A percentile compares a stretch with the other conserved stretches of the same genome.
These are phyloP conservation scores for Enteromius treurensis DNA, from an alignment of 2,797 vertebrate genomes.

Conservation along the genomic window DNA sequence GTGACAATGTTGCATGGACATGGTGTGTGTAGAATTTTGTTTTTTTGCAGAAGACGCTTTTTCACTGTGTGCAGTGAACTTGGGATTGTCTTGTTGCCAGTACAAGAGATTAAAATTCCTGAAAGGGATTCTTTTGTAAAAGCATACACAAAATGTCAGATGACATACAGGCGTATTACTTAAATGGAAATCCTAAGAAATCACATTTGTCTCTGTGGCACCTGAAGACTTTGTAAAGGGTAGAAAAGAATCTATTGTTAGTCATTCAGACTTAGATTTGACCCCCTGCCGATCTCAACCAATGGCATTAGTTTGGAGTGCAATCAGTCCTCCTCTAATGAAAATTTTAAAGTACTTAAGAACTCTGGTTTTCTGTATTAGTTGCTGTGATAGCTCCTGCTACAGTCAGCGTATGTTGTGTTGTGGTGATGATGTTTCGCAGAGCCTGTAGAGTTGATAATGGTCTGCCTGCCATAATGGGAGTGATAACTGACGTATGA, in stretches of 20 bases:
- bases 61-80: not conserved
- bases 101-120: slow-evolving; percentile 1
- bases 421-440: not conserved
- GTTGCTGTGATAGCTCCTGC: not conserved
- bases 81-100: slow-evolving; percentile 6
- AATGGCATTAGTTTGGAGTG: not conserved
- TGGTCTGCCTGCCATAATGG: not conserved
- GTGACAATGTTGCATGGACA: too few species aligned
- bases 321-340: not conserved
- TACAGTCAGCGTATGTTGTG: not conserved
- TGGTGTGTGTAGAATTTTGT: not conserved
- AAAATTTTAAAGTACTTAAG: not conserved
- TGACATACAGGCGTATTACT: not conserved
- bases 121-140: not conserved
- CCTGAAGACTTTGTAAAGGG: not conserved
- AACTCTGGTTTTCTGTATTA: not conserved
- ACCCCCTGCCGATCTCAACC: not conserved
- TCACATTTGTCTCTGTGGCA: not conserved
- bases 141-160: slow-evolving; percentile 7
- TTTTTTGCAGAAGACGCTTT: not conserved
- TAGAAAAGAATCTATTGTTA: not conserved
- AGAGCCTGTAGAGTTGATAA: not conserved
- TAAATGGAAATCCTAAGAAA: not conserved
- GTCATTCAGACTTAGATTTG: slow-evolving; percentile 3
- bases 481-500: not conserved